Percentiles rank a stretch among this genome's conserved stretches.
Conservation (phyloP, 2,888 invertebrate genomes). For the Diabrotica balteata region DNA sequence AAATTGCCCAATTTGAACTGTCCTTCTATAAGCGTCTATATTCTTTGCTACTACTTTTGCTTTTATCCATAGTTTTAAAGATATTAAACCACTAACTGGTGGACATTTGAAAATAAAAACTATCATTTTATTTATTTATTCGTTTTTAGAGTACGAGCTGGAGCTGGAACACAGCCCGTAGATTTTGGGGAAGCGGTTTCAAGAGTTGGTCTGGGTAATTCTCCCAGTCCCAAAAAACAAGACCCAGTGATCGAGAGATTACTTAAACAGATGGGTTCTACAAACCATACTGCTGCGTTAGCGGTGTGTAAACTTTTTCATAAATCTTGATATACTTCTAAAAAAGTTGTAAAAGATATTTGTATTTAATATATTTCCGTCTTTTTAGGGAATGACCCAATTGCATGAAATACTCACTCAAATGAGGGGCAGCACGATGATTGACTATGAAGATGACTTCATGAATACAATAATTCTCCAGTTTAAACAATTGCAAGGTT, state of each 20-base stretch:
- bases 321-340: too few relatives aligned
- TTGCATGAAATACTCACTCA: slow-evolving; percentile 40
- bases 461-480: slow-evolving; percentile 71
- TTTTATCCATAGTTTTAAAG: too few relatives aligned
- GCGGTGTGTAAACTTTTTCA: slow-evolving; percentile 29
- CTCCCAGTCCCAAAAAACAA: slow-evolving; percentile 38
- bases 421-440: slow-evolving; percentile 48
- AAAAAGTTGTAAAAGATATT: too few relatives aligned
- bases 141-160: not conserved
- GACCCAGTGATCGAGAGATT: slow-evolving; percentile 39
- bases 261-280: slow-evolving; percentile 38
- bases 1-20: too few relatives aligned
- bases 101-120: too few relatives aligned
- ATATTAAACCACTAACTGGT: too few relatives aligned
- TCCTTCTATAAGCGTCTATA: too few relatives aligned
- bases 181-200: slow-evolving; percentile 43
- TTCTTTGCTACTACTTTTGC: too few relatives aligned
- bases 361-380: too few relatives aligned
- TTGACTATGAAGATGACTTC: slow-evolving; percentile 72
- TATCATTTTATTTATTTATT: too few relatives aligned
- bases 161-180: slow-evolving; percentile 56
- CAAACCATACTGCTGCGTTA: slow-evolving; percentile 31
- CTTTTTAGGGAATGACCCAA: slow-evolving; percentile 39
- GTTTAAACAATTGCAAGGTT: slow-evolving; percentile 63
- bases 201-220: slow-evolving; percentile 20